Evolutionary conservation across 2,797 vertebrate species (phyloP).

Genomic region (Emys orbicularis): DNA sequence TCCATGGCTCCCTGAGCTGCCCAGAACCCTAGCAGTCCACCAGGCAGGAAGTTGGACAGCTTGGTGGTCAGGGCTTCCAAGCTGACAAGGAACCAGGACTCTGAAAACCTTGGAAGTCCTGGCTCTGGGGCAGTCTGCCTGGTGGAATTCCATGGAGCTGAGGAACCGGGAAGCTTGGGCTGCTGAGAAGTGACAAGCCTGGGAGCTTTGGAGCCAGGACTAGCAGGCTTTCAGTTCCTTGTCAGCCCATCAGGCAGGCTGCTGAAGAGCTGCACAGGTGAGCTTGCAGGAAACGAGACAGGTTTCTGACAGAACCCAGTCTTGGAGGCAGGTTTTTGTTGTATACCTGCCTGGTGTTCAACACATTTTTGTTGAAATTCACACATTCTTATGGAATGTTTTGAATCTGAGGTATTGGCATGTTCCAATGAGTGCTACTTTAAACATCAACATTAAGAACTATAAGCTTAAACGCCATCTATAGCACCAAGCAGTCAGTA

Average conservation of each 20-base stretch:
- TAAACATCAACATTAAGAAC: neutral
- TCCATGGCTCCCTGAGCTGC: neutral
- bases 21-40: neutral
- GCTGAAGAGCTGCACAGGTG: neutral
- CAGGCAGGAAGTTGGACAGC: neutral
- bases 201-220: neutral
- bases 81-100: neutral
- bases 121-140: neutral
- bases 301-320: neutral
- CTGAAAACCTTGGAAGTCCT: neutral
- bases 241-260: slow-evolving; percentile 4
- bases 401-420: neutral
- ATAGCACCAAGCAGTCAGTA: neutral
- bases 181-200: accelerated
- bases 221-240: neutral
- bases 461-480: neutral
- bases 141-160: neutral
- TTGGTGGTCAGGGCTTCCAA: neutral
- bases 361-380: neutral
- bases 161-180: neutral
- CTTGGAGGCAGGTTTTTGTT: neutral
- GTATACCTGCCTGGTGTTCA: neutral
- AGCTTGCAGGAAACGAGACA: neutral
- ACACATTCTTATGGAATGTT: neutral
- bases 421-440: neutral